phyloP scores from a whole-genome alignment of 1,140 invertebrate species.

The Melipona quadrifasciata region DNA sequence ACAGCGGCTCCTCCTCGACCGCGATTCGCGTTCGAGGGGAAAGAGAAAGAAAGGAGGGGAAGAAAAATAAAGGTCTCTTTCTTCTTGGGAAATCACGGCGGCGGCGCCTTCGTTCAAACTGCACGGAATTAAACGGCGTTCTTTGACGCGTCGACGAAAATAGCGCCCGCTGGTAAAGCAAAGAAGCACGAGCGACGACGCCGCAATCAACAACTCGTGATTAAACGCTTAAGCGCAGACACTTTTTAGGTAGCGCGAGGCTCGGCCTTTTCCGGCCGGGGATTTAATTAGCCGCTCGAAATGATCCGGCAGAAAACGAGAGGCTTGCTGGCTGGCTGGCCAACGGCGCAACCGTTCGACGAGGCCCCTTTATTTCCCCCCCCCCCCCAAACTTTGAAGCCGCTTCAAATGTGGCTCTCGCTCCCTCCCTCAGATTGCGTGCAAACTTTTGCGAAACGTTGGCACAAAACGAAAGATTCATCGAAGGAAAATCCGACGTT shows the following conservation, averaged over 20 bases:
- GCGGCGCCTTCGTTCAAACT: not conserved
- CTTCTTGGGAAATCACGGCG: not conserved
- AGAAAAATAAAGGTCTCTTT: not conserved
- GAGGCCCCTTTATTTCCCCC: not conserved
- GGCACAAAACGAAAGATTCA: too few relatives aligned
- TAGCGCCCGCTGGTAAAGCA: not conserved
- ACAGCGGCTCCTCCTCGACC: too few relatives aligned
- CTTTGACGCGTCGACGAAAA: slow-evolving; percentile 19
- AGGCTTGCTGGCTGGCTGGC: not conserved
- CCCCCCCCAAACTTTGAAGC: too few relatives aligned
- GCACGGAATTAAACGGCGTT: not conserved
- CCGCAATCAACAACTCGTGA: slow-evolving; percentile 45
- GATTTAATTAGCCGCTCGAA: slow-evolving; percentile 48
- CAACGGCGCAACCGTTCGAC: not conserved
- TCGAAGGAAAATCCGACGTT: not conserved
- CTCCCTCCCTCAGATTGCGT: too few relatives aligned
- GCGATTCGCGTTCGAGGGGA: too few relatives aligned
- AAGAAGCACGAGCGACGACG: not conserved
- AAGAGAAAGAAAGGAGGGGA: not conserved
- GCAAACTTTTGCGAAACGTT: not conserved
- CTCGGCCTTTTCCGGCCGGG: not conserved
- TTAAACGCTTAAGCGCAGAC: slow-evolving; percentile 40
- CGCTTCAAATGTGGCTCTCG: not conserved
- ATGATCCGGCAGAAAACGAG: slow-evolving; percentile 1
- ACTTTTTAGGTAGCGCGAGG: slow-evolving; percentile 17